These are phyloP conservation scores for Microtus pennsylvanicus DNA, from an alignment of 2,113 vertebrate species.

Conservation along the genomic window DNA sequence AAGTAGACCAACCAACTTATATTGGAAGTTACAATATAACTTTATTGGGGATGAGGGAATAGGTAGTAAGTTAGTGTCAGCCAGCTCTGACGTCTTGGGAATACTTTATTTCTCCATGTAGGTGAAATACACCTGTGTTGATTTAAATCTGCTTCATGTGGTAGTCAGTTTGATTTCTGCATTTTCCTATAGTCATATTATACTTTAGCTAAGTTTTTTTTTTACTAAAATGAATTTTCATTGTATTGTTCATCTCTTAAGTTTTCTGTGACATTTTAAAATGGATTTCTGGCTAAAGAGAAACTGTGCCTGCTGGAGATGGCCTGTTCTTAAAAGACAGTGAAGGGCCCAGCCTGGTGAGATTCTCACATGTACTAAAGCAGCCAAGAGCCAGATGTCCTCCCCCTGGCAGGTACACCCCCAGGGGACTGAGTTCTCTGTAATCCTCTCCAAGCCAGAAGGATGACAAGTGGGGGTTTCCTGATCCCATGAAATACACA, in stretches of 20 bases:
- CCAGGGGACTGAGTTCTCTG: not conserved
- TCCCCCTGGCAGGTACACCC: too few relatives aligned
- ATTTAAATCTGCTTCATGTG: not conserved
- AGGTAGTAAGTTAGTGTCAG: not conserved
- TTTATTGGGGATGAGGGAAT: not conserved
- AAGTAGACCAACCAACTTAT: not conserved
- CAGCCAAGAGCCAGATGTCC: not conserved
- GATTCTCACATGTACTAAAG: not conserved
- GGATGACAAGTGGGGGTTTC: not conserved
- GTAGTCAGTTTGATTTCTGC: not conserved
- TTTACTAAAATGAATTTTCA: conserved; percentile 22
- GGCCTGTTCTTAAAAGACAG: not conserved
- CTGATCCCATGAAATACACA: not conserved
- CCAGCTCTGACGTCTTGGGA: not conserved
- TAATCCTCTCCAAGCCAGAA: not conserved
- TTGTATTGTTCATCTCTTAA: not conserved
- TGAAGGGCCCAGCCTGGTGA: not conserved
- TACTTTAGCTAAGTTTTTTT: not conserved
- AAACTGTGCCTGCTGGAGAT: not conserved
- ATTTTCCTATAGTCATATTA: conserved; percentile 6
- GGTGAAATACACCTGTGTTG: not conserved
- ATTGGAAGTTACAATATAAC: not conserved
- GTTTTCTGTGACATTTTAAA: not conserved
- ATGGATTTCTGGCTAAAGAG: not conserved
- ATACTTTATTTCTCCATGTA: not conserved